Evolutionary conservation across 2,113 vertebrate genomes (phyloP), one percentile per base, ranked within the genome.

Genomic region (Saguinus imperator): DNA sequence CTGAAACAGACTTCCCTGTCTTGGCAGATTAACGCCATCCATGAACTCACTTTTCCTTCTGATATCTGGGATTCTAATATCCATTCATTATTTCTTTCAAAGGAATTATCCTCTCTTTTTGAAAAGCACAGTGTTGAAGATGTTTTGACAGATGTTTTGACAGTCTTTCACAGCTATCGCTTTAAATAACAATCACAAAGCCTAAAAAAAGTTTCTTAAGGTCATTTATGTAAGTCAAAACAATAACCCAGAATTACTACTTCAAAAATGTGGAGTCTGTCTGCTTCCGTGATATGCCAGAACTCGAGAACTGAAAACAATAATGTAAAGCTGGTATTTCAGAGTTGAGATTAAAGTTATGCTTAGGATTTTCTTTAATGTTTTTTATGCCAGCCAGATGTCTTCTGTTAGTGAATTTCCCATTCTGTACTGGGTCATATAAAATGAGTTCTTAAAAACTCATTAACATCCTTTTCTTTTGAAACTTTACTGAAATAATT

Each of bases 381-480:
- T 17, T 52, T 86, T 96, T 83, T 87, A 72, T 79, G 13, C 35
- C 25, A 68, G 13, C 64, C 40, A 80, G 25, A 35, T 29, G 32
- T 75, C 50, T 89, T 61, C 29, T 6, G 0, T 84, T 93, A 70
- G 21, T 8, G 3, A 94, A 87, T 29, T 50, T 94, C 64, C 79
- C 50, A 43, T 25, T 55, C 8, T 37, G 48, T 50, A 76, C 91
- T 45, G 68, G 61, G 20, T 89, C 40, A 9, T 17, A 37, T n/a
- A 87, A 91, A 97, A 89, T 76, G 17, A 9, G 50, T 68, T 97
- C 50, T 87, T 91, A 94, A 97, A 96, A 96, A 95, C 89, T 52
- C n/a, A 91, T n/a, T n/a, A n/a, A 85, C 84, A 90, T 8, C 3
- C 12, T 79, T 37, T 76, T 76, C 20, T 76, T 75, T 52, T 37